Evolutionary conservation across 2,113 vertebrate species (phyloP).

Genomic region (Mirza zaza): DNA sequence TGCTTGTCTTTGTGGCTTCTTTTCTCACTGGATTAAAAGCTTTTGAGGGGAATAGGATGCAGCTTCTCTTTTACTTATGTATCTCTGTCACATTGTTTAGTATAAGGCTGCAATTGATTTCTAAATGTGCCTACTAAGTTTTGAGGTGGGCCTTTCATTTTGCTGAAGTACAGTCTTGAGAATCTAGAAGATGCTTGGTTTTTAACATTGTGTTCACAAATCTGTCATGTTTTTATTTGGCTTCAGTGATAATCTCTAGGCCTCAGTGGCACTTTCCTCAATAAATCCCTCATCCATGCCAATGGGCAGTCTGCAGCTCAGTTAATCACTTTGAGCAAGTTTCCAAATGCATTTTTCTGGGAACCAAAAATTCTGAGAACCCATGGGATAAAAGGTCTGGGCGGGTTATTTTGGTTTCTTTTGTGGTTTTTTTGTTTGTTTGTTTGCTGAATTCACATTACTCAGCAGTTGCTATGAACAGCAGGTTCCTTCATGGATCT

Average conservation of each 20-base stretch:
- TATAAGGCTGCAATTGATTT: background rate
- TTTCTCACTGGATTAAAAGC: background rate
- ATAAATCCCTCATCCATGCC: background rate
- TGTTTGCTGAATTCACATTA: constrained; percentile 1
- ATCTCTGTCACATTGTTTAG: background rate
- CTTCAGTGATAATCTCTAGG: background rate
- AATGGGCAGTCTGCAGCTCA: background rate
- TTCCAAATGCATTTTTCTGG: constrained; percentile 10
- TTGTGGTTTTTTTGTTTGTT: background rate
- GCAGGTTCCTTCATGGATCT: constrained; percentile 36
- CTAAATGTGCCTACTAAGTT: background rate
- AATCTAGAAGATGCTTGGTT: background rate
- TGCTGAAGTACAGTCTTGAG: background rate
- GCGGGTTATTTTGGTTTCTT: background rate
- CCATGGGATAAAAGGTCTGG: background rate
- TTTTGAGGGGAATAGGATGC: background rate
- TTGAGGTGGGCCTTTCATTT: background rate
- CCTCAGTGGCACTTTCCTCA: background rate
- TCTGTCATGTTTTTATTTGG: background rate
- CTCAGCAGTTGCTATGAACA: constrained; percentile 45
- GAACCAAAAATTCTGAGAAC: background rate
- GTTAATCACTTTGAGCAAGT: background rate
- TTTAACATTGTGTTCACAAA: background rate
- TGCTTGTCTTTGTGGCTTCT: background rate
- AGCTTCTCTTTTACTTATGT: background rate